phyloP scores from a whole-genome alignment of 2,797 vertebrate genomes.

The Falco biarmicus region DNA sequence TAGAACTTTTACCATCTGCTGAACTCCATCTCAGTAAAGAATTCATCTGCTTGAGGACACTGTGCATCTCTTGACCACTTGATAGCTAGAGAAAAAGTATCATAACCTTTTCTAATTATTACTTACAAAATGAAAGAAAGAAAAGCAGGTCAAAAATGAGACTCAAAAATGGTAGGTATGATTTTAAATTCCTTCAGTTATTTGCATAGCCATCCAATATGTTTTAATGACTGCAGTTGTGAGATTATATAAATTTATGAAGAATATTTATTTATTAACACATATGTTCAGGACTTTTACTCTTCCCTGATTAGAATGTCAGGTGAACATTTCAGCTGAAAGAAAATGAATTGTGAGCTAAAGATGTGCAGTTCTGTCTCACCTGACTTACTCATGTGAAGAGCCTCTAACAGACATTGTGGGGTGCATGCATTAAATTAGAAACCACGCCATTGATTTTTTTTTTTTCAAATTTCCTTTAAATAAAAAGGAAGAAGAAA shows the following conservation, averaged over 20 bases:
- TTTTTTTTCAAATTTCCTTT: neutral
- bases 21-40: neutral
- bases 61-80: neutral
- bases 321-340: neutral
- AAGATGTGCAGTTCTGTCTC: slow-evolving; percentile 26
- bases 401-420: neutral
- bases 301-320: neutral
- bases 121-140: neutral
- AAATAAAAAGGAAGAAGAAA: slow-evolving; percentile 32
- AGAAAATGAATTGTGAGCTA: neutral
- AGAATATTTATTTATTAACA: slow-evolving; percentile 38
- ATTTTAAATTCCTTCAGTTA: neutral
- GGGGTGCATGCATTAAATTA: neutral
- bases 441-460: neutral
- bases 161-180: neutral
- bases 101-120: neutral
- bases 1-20: neutral
- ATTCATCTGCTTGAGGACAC: neutral
- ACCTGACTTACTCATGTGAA: neutral
- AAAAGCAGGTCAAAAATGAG: neutral
- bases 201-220: neutral
- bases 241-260: slow-evolving; percentile 36
- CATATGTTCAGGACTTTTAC: neutral
- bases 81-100: neutral
- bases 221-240: neutral